phyloP scores from a whole-genome alignment of 2,113 vertebrate genomes.

The Zapus hudsonius region DNA sequence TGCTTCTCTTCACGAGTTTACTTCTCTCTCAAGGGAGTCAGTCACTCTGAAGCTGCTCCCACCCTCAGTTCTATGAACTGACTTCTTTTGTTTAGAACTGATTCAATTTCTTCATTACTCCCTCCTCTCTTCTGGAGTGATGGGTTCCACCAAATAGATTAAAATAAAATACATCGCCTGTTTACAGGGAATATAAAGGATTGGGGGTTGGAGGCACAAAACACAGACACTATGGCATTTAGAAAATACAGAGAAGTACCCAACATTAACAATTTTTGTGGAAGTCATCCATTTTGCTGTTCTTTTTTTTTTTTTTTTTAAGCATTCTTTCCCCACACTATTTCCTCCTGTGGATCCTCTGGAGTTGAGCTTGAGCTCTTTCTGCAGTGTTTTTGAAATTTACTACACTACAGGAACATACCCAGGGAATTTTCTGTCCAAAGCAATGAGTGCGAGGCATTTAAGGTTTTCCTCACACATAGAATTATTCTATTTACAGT shows the following conservation, averaged over 20 bases:
- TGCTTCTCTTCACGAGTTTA: background rate
- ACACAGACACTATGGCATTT: slow-evolving; percentile 49
- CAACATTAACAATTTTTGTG: background rate
- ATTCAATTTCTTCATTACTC: slow-evolving; percentile 20
- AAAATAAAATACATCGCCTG: slow-evolving; percentile 56
- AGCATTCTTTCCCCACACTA: slow-evolving; percentile 49
- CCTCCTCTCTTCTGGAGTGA: slow-evolving; percentile 14
- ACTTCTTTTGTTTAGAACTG: background rate
- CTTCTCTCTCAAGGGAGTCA: slow-evolving; percentile 1
- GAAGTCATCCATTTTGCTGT: slow-evolving; percentile 34
- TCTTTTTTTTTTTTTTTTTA: too few relatives aligned
- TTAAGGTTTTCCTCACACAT: slow-evolving; percentile 40
- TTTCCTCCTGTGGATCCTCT: slow-evolving; percentile 52
- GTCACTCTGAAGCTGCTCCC: background rate
- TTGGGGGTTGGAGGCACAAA: slow-evolving; percentile 16
- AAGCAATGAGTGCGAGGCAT: slow-evolving; percentile 47
- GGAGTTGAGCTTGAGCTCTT: slow-evolving; percentile 32
- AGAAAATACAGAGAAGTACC: slow-evolving; percentile 56
- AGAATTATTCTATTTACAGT: slow-evolving; percentile 74
- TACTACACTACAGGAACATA: slow-evolving; percentile 18
- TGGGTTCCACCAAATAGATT: slow-evolving; percentile 47
- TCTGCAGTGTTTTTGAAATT: slow-evolving; percentile 60
- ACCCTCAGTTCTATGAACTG: slow-evolving; percentile 35
- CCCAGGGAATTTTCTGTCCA: slow-evolving; percentile 49
- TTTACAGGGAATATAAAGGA: slow-evolving; percentile 51